phyloP scores from a whole-genome alignment of 2,113 vertebrate species.

The Riparia riparia region DNA sequence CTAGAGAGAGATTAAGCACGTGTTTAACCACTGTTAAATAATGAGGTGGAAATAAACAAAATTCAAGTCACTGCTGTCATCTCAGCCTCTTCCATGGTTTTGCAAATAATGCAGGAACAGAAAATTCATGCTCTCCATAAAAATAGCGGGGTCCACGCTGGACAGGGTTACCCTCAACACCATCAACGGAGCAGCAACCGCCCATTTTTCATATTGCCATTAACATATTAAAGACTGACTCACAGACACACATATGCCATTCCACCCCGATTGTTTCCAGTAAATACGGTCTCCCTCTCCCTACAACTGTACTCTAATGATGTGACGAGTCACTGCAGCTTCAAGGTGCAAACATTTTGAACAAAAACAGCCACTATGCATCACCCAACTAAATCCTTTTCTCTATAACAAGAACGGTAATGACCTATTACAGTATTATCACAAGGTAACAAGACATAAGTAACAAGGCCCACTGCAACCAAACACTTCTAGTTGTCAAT shows the following conservation, averaged over 20 bases:
- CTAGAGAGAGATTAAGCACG: slow-evolving; percentile 1
- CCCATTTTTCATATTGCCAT: background rate
- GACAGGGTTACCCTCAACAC: background rate
- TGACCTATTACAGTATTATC: slow-evolving; percentile 70
- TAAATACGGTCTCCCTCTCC: slow-evolving; percentile 8
- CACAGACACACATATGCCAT: background rate
- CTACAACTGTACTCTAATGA: slow-evolving; percentile 34
- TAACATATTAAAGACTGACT: slow-evolving; percentile 19
- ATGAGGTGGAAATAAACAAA: background rate
- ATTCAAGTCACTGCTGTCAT: background rate
- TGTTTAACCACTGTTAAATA: slow-evolving; percentile 54
- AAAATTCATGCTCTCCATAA: background rate
- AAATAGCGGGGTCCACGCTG: background rate
- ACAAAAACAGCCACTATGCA: slow-evolving; percentile 41
- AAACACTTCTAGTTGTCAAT: slow-evolving; percentile 46
- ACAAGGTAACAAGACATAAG: slow-evolving; percentile 67
- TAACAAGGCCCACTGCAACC: slow-evolving; percentile 73
- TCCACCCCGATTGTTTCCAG: background rate
- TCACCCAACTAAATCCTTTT: slow-evolving; percentile 62
- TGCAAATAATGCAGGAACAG: background rate
- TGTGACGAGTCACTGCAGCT: background rate
- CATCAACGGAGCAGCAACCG: background rate
- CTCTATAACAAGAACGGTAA: slow-evolving; percentile 67
- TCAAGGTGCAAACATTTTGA: slow-evolving; percentile 41
- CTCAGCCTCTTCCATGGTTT: background rate